These are phyloP conservation scores for Austrofundulus limnaeus DNA, from an alignment of 2,113 vertebrate genomes.

Conservation along the genomic window DNA sequence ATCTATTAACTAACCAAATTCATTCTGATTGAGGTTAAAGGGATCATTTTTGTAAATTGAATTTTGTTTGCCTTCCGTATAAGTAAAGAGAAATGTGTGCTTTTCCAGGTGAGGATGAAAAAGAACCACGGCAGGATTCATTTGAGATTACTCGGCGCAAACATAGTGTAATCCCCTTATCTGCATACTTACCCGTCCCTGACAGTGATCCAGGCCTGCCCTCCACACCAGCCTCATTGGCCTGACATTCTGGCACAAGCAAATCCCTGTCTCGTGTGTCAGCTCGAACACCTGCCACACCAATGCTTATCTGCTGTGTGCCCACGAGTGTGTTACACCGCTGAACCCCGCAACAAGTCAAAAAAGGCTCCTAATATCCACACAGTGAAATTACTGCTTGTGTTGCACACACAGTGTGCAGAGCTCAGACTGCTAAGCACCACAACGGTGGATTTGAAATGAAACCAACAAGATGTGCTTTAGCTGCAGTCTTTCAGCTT, in stretches of 20 bases:
- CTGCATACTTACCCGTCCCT: constrained; percentile 75
- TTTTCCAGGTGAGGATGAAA: constrained; percentile 69
- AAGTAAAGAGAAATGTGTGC: constrained; percentile 35
- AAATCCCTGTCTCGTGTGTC: constrained; percentile 77
- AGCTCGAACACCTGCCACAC: constrained; percentile 64
- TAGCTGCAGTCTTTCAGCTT: too few species aligned
- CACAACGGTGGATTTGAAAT: too few species aligned
- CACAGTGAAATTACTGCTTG: constrained; percentile 39
- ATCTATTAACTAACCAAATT: too few species aligned
- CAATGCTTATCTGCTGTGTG: constrained; percentile 68
- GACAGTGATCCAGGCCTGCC: constrained; percentile 71
- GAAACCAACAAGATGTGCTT: too few species aligned
- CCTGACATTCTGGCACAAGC: constrained; percentile 69
- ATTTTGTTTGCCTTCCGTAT: constrained; percentile 43
- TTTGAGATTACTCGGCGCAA: constrained; percentile 74
- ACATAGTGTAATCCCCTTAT: constrained; percentile 78
- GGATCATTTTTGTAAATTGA: constrained; percentile 50
- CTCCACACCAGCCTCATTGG: constrained; percentile 68
- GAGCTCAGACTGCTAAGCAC: constrained; percentile 5
- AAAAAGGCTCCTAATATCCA: constrained; percentile 47
- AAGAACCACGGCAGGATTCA: constrained; percentile 69
- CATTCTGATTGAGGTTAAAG: constrained; percentile 48
- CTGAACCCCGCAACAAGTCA: constrained; percentile 53
- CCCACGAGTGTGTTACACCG: constrained; percentile 63
- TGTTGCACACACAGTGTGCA: constrained; percentile 10